Evolutionary conservation across 2,113 vertebrate genomes (phyloP).

Genomic region (Cheilinus undulatus): DNA sequence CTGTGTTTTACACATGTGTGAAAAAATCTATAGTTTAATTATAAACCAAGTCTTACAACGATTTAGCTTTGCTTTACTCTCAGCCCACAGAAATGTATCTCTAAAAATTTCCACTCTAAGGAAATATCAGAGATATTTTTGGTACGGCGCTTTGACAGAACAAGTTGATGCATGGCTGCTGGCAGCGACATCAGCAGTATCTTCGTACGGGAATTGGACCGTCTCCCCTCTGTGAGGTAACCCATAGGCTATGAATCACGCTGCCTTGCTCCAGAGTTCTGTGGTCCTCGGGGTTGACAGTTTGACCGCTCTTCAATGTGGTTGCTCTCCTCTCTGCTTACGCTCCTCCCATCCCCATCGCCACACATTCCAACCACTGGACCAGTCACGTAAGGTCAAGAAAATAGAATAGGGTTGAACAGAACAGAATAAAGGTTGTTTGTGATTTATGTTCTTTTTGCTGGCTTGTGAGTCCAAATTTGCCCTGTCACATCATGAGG

Average conservation of each 20-base stretch:
- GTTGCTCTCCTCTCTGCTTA: constrained; percentile 61
- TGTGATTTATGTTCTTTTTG: constrained; percentile 3
- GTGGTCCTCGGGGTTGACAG: constrained; percentile 70
- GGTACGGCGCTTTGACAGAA: constrained; percentile 64
- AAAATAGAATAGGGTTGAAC: constrained; percentile 38
- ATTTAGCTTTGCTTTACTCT: constrained; percentile 23
- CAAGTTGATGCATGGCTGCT: constrained; percentile 67
- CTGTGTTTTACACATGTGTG: too few relatives aligned
- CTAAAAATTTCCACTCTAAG: constrained; percentile 52
- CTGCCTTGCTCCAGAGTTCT: constrained; percentile 72
- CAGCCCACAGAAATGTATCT: constrained; percentile 26
- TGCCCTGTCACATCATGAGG: constrained; percentile 7
- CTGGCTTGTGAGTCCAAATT: constrained; percentile 3
- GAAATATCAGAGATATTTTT: constrained; percentile 71
- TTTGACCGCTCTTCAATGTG: constrained; percentile 75
- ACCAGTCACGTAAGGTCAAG: constrained; percentile 78
- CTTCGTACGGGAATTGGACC: constrained; percentile 69
- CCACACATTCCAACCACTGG: constrained; percentile 76
- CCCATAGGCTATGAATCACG: constrained; percentile 78
- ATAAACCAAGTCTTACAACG: constrained; percentile 1
- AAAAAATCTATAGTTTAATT: constrained; percentile 29
- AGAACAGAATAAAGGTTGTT: constrained; percentile 34
- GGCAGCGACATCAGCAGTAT: constrained; percentile 66
- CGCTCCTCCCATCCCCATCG: constrained; percentile 68
- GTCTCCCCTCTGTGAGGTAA: constrained; percentile 72